Conservation (phyloP, 2,797 vertebrate genomes). For the Characodon lateralis region DNA sequence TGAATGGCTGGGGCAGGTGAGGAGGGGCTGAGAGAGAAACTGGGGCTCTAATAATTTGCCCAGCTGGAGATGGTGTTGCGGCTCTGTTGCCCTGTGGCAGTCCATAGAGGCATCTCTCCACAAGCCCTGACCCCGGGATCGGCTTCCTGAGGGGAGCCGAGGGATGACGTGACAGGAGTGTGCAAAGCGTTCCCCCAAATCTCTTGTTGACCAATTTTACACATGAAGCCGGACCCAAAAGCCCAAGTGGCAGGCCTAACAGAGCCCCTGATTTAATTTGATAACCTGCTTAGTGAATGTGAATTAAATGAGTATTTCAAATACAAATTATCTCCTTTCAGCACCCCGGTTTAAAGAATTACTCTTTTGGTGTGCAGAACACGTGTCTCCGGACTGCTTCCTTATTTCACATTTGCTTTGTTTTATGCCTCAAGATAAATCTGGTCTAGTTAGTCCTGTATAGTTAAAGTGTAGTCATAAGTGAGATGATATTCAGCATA, state of each 20-base stretch:
- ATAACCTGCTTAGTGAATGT: conserved; percentile 97
- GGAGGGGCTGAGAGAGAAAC: conserved; percentile 89
- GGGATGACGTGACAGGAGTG: conserved; percentile 93
- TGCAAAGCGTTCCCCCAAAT: conserved; percentile 92
- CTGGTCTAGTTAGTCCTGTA: conserved; percentile 38
- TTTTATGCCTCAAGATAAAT: conserved; percentile 53
- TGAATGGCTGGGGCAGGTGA: conserved; percentile 97
- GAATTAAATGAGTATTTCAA: conserved; percentile 98
- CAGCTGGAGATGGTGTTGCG: conserved; percentile 98
- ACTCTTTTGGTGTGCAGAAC: conserved; percentile 60
- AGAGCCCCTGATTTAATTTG: conserved; percentile 93
- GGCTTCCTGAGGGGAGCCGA: conserved; percentile 87
- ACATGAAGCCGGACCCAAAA: conserved; percentile 93
- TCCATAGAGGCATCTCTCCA: conserved; percentile 92
- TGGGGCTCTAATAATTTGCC: conserved; percentile 93
- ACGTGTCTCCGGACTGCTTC: conserved; percentile 56
- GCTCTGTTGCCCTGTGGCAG: conserved; percentile 92
- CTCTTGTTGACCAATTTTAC: conserved; percentile 99
- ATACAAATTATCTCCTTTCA: conserved; percentile 78
- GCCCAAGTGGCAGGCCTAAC: conserved; percentile 91
- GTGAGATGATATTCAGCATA: conserved; percentile 15
- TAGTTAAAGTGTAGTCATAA: conserved; percentile 13
- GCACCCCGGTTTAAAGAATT: conserved; percentile 52
- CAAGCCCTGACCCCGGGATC: conserved; percentile 91
- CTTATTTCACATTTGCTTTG: conserved; percentile 57